These are phyloP conservation scores for Ormyrus thymus DNA, from an alignment of 2,888 invertebrate genomes.

Conservation along the genomic window DNA sequence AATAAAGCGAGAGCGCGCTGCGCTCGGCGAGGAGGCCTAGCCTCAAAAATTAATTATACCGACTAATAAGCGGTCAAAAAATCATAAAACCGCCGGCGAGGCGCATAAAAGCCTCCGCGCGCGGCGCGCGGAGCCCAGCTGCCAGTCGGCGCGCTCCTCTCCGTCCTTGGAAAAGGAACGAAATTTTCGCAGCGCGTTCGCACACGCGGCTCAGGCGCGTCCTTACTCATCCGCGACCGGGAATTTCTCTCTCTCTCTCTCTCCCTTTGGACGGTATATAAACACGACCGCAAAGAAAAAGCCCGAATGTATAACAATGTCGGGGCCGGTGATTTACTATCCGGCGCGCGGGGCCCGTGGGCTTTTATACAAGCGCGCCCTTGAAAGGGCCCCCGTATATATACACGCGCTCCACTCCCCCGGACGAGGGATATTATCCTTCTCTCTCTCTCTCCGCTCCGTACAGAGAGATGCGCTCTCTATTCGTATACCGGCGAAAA, in stretches of 20 bases:
- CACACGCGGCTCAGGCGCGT: neutral
- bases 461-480: conserved; percentile 18
- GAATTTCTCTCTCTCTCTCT: conserved; percentile 10
- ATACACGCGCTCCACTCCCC: too few relatives aligned
- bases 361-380: conserved; percentile 42
- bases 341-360: conserved; percentile 6
- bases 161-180: conserved; percentile 22
- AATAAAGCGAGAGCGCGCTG: too few relatives aligned
- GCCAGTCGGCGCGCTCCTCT: too few relatives aligned
- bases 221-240: conserved; percentile 34
- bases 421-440: too few relatives aligned
- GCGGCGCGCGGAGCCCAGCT: too few relatives aligned
- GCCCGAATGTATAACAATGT: conserved; percentile 53
- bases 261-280: conserved; percentile 9
- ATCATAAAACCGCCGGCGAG: neutral
- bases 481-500: conserved; percentile 31
- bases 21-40: too few relatives aligned
- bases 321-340: conserved; percentile 46
- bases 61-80: neutral
- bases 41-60: too few relatives aligned
- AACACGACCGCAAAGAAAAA: conserved; percentile 37
- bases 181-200: conserved; percentile 5
- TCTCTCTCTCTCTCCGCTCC: conserved; percentile 1
- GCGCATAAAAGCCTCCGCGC: too few relatives aligned
- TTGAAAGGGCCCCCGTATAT: conserved; percentile 32